Base-by-base conservation (phyloP, 2,113 vertebrate genomes). In the Tupaia chinensis region DNA sequence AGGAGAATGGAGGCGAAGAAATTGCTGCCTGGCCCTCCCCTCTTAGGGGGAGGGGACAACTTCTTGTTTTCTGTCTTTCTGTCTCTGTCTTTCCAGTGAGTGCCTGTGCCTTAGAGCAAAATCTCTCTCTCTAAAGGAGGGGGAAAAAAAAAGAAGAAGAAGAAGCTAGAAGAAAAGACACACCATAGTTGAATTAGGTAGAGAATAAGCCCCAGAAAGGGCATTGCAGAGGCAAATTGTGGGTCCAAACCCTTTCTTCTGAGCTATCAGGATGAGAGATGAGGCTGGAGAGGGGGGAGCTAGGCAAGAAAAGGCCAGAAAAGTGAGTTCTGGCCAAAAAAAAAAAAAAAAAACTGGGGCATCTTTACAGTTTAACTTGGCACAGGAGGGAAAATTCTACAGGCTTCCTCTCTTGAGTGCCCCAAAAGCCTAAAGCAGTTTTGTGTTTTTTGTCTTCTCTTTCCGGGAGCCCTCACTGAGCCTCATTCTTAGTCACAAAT, bases 151-250 rank as follows among this genome's bases (percentile, higher is more conserved):
- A 32, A 32, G 32, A 32, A 32, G 44, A 5, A 44, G 44, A 44
- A 44, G 44, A 44, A 44, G 44, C 44, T 23, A 25, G 61, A 19
- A 69, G 54, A 65, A 56, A 81, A 74, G 72, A 81, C 11, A 22
- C 34, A n/a, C 9, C 60, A 16, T 22, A 14, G 61, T 19, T 79
- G 53, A 29, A 44, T 54, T 7, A 3, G 23, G 23, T 12, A 8
- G 27, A 23, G 29, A 81, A 69, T 4, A 13, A 82, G 32, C 22
- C 56, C 15, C 0, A 7, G 22, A 32, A 84, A 73, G 16, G 27
- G 22, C 13, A 17, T 76, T 27, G 0, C 3, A 44, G 3, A 54
- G 70, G n/a, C 25, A 94, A 23, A 25, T 12, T 3, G 4, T 0
- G 9, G 23, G 32, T 53, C n/a, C 60, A 56, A 9, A 44, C 11